Percentiles rank a stretch among this genome's conserved stretches.
Conservation (phyloP, 2,888 invertebrate species). For the Beris chalybata region DNA sequence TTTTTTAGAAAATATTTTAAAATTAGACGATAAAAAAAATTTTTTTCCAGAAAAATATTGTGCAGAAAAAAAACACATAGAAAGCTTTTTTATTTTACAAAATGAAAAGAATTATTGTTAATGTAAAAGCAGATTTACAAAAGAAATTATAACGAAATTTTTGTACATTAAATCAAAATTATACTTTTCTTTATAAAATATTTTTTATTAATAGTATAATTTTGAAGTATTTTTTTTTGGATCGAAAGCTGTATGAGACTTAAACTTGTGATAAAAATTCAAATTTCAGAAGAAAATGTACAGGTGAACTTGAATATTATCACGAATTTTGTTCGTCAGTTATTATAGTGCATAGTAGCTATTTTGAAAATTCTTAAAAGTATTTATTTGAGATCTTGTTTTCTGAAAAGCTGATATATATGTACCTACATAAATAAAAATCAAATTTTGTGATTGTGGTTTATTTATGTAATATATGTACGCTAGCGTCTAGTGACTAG, state of each 20-base stretch:
- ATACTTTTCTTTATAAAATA: not conserved
- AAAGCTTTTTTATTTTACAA: not conserved
- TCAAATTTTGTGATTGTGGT: conserved; percentile 1
- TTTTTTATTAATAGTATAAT: not conserved
- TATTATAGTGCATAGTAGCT: too few relatives aligned
- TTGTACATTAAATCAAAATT: not conserved
- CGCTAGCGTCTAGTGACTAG: conserved; percentile 50
- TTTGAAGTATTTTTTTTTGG: not conserved
- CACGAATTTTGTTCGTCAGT: not conserved
- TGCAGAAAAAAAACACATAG: not conserved
- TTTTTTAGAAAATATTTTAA: conserved; percentile 8
- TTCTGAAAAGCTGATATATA: too few relatives aligned
- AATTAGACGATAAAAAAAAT: conserved; percentile 2
- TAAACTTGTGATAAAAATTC: not conserved
- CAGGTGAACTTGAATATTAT: not conserved
- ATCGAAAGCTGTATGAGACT: conserved; percentile 22
- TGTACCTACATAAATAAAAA: too few relatives aligned
- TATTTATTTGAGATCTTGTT: too few relatives aligned
- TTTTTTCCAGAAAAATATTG: too few relatives aligned
- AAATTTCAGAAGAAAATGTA: conserved; percentile 10
- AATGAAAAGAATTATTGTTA: not conserved
- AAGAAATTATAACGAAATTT: not conserved
- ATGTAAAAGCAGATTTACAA: conserved; percentile 3
- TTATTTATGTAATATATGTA: conserved; percentile 26
- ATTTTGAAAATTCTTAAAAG: too few relatives aligned